Conservation (phyloP, 2,888 invertebrate genomes). For the Stenodema calcarata region DNA sequence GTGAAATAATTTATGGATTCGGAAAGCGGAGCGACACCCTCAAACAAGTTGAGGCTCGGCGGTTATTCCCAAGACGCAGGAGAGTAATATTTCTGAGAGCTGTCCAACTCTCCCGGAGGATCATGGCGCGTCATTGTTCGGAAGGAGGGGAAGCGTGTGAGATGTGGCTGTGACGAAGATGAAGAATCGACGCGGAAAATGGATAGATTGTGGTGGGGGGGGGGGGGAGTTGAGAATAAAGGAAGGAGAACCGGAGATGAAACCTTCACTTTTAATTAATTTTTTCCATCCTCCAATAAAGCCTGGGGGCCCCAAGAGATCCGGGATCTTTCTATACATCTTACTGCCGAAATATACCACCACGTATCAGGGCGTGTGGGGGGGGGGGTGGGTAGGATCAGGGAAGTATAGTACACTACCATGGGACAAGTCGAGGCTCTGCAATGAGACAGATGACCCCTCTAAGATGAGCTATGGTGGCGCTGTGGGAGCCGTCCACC, state of each 20-base stretch:
- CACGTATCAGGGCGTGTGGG: too few species aligned
- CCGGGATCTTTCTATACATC: background rate
- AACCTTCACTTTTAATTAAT: background rate
- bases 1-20: background rate
- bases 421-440: background rate
- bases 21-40: background rate
- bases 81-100: conserved; percentile 2
- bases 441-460: background rate
- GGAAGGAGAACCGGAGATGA: background rate
- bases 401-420: background rate
- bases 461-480: background rate
- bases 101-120: background rate
- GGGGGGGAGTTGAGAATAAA: background rate
- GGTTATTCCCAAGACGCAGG: background rate
- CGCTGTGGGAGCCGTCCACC: background rate
- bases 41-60: background rate
- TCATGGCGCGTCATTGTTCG: background rate
- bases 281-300: background rate
- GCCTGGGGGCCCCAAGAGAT: background rate
- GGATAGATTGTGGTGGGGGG: too few species aligned
- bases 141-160: background rate
- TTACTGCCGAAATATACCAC: background rate
- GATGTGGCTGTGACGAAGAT: background rate
- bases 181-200: background rate
- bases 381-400: too few species aligned